Evolutionary conservation across 2,797 vertebrate species (phyloP).

Genomic region (Sylvia borin): DNA sequence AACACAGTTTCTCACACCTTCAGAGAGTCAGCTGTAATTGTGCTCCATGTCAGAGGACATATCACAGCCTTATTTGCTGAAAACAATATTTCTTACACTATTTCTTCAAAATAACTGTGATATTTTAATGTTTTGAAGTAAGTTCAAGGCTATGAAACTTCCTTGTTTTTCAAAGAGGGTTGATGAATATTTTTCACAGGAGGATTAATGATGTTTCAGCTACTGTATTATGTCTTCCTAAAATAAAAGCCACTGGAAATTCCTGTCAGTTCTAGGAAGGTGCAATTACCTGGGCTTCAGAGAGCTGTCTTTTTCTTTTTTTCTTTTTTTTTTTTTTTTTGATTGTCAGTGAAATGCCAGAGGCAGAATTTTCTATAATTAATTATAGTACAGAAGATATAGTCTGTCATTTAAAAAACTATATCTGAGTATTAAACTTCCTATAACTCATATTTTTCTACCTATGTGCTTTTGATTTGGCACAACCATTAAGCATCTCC

Average conservation of each 20-base stretch:
- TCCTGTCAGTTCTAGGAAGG: neutral
- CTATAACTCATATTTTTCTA: neutral
- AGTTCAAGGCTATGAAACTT: neutral
- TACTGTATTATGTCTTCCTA: neutral
- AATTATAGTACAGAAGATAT: neutral
- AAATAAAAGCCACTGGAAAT: neutral
- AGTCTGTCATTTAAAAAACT: neutral
- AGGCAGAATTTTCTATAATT: neutral
- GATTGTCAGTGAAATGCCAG: neutral
- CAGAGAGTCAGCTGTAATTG: neutral
- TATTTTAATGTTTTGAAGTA: neutral
- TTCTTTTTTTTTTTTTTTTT: neutral
- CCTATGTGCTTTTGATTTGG: neutral
- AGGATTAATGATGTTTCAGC: neutral
- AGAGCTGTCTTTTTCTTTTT: neutral
- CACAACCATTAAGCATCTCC: neutral
- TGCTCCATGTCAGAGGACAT: neutral
- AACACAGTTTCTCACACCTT: neutral
- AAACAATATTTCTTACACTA: neutral
- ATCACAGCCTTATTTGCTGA: neutral
- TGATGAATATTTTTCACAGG: neutral
- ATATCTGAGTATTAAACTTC: neutral
- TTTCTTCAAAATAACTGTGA: neutral
- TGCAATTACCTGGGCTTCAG: neutral
- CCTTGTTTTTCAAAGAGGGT: neutral